Evolutionary conservation across 2,797 vertebrate species (phyloP), one percentile per base, ranked within the genome.

Genomic region (Oreortyx pictus): DNA sequence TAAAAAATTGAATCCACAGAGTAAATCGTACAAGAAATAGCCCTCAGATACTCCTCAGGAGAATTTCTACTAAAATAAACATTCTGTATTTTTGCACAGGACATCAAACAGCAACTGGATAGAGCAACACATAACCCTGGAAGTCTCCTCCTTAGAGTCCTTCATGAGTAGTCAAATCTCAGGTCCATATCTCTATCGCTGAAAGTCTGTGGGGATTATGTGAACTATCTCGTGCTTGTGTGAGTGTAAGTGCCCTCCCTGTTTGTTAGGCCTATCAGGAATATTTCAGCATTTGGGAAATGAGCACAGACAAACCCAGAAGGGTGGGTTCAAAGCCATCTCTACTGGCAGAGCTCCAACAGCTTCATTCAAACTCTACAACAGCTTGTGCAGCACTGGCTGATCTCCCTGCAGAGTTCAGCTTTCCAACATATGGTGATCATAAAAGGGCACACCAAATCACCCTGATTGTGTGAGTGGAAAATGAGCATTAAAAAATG

Each of bases 261-360:
- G 31, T n/a, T 57, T 27, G 7, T 77, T 35, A 79, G 56, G 76
- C 6, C 44, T 54, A 27, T 33, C 15, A 39, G 73, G 71, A 90
- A 29, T 59, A 39, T 49, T 49, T 56, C 1, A 19, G n/a, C 16
- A 7, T 37, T 29, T 71, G 60, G 46, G 57, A 88, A 89, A 72
- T 20, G 11, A 78, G 17, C 6, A 29, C 24, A 67, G 27, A 37
- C 54, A 78, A 86, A 64, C 23, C 33, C 56, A 56, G 59, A 57
- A 66, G 73, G 35, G 37, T 23, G 62, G 39, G 33, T 75, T 8
- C 39, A 35, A 70, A 88, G 64, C 73, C 89, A 3, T 31, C 24
- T 83, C 41, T 47, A 41, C 44, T 84, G 87, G 87, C 94, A 82
- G 87, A 71, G 4, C 74, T 89, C 84, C 82, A 93, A 64, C 50